phyloP scores from a whole-genome alignment of 2,888 invertebrate genomes.

The Netelia inedita region DNA sequence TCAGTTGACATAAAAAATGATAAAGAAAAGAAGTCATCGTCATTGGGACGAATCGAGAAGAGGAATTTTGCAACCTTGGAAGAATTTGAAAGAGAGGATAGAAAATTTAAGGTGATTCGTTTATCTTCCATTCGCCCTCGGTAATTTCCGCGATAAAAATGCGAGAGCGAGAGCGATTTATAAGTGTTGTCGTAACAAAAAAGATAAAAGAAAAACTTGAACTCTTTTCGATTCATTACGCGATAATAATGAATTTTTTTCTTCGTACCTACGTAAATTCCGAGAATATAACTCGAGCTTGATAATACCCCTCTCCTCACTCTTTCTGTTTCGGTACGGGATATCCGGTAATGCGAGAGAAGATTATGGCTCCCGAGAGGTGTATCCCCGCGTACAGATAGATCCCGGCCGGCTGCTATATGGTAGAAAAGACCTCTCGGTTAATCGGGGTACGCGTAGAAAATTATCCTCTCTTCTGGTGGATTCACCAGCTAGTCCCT shows the following conservation, averaged over 20 bases:
- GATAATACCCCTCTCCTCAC: neutral
- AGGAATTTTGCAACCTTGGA: no score
- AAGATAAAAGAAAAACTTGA: no score
- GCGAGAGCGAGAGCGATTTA: no score
- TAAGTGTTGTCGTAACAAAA: no score
- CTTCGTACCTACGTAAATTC: neutral
- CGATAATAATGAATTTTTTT: neutral
- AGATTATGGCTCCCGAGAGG: conserved; percentile 49
- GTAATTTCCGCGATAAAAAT: no score
- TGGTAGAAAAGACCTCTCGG: conserved; percentile 24
- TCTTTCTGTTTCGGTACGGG: conserved; percentile 11
- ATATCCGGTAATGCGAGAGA: conserved; percentile 49
- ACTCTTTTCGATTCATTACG: conserved; percentile 9
- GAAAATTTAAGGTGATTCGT: no score
- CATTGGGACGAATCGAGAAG: no score
- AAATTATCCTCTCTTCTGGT: conserved; percentile 53
- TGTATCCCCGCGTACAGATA: conserved; percentile 7
- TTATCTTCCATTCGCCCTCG: no score
- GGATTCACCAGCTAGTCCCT: conserved; percentile 15
- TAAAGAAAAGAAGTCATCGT: no score
- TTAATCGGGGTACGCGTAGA: conserved; percentile 54
- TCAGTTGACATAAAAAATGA: no score
- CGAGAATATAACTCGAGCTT: conserved; percentile 16
- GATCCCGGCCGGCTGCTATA: neutral
- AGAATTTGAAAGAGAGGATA: no score